phyloP scores from a whole-genome alignment of 64 coral and sea anemone species.

The Dendronephthya gigantea region DNA sequence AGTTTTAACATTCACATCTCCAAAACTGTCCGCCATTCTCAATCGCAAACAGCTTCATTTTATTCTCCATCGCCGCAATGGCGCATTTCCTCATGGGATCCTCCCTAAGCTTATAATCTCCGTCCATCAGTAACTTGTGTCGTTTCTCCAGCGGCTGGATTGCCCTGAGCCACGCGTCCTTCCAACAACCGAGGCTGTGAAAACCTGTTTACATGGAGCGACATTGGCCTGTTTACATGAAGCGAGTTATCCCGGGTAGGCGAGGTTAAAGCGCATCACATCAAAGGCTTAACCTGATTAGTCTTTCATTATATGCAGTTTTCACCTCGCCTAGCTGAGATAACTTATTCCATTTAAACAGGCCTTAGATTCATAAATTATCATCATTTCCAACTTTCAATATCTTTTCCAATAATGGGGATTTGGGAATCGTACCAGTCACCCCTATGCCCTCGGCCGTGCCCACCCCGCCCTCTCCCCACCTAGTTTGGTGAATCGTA shows the following conservation, averaged over 20 bases:
- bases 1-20: conserved; percentile 17
- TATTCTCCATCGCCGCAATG: conserved; percentile 51
- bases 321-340: neutral
- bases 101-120: conserved; percentile 66
- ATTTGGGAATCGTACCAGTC: too few relatives aligned
- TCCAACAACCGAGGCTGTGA: conserved; percentile 72
- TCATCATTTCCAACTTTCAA: too few relatives aligned
- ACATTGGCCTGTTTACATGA: too few relatives aligned
- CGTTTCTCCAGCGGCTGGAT: conserved; percentile 53
- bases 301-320: too few relatives aligned
- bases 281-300: too few relatives aligned
- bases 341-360: neutral
- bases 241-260: too few relatives aligned
- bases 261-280: too few relatives aligned
- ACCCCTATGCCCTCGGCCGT: too few relatives aligned
- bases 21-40: conserved; percentile 98
- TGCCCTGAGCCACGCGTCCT: conserved; percentile 68
- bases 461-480: too few relatives aligned
- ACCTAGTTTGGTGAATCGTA: too few relatives aligned
- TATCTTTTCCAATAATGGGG: too few relatives aligned
- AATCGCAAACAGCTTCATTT: conserved; percentile 53
- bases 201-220: conserved; percentile 36
- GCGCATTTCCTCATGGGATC: conserved; percentile 72
- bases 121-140: conserved; percentile 66
- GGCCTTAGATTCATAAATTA: too few relatives aligned